These are phyloP conservation scores for Marisa cornuarietis DNA, from an alignment of 1,140 invertebrate genomes.

Conservation along the genomic window DNA sequence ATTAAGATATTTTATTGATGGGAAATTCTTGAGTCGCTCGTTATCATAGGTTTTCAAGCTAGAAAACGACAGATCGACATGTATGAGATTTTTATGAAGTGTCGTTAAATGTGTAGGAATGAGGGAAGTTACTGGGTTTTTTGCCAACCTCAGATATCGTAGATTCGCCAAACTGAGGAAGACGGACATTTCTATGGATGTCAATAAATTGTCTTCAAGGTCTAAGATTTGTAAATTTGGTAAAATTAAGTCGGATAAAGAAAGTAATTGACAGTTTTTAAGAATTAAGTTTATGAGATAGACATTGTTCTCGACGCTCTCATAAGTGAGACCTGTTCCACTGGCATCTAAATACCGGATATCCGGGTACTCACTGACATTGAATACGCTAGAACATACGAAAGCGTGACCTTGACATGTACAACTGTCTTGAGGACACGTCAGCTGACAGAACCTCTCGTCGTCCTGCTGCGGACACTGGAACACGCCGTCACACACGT, in stretches of 20 bases:
- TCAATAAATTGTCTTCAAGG: neutral
- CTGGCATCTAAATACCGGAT: neutral
- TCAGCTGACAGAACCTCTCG: constrained; percentile 14
- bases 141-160: neutral
- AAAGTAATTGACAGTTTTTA: neutral
- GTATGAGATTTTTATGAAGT: no score
- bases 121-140: neutral
- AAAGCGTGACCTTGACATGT: constrained; percentile 9
- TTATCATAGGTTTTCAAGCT: neutral
- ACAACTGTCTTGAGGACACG: neutral
- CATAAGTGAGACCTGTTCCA: neutral
- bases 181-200: neutral
- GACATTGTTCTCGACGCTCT: neutral
- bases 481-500: constrained; percentile 3
- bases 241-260: neutral
- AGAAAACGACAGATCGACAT: neutral
- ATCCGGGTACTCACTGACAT: neutral
- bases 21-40: neutral
- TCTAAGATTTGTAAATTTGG: neutral
- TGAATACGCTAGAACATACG: neutral
- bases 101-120: neutral
- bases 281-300: neutral
- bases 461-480: constrained; percentile 8
- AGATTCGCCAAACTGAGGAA: neutral
- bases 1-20: neutral